Conservation (phyloP, 2,797 vertebrate genomes). For the Squalus acanthias region DNA sequence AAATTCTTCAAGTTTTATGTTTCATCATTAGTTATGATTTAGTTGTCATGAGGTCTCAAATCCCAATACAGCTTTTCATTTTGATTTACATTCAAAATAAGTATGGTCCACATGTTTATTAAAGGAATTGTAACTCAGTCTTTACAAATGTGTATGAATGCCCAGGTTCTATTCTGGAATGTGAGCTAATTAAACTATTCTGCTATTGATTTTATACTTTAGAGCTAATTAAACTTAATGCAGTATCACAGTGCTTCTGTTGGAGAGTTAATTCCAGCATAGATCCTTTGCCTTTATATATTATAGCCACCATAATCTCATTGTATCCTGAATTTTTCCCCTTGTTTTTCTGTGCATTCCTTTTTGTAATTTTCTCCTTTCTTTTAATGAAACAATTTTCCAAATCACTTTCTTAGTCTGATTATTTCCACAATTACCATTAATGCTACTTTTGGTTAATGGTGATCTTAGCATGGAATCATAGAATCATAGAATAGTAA, state of each 20-base stretch:
- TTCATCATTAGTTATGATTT: background rate
- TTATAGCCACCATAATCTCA: background rate
- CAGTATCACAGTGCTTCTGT: background rate
- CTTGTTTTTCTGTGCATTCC: background rate
- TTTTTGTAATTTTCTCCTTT: background rate
- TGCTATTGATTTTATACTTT: background rate
- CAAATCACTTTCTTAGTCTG: background rate
- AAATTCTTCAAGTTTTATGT: background rate
- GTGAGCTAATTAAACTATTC: background rate
- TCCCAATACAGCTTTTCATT: conserved; percentile 20
- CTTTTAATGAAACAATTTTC: background rate
- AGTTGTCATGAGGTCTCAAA: background rate
- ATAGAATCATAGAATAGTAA: background rate
- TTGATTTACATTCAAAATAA: background rate
- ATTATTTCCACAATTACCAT: background rate
- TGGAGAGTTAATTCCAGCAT: background rate
- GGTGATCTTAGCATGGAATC: background rate
- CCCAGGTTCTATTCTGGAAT: background rate
- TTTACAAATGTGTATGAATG: background rate
- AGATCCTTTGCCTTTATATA: background rate
- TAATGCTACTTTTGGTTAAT: background rate
- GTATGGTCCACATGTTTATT: background rate
- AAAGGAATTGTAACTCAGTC: background rate
- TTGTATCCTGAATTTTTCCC: background rate
- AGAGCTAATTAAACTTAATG: background rate